phyloP scores from a whole-genome alignment of 2,797 vertebrate species.

The Fundulus diaphanus region DNA sequence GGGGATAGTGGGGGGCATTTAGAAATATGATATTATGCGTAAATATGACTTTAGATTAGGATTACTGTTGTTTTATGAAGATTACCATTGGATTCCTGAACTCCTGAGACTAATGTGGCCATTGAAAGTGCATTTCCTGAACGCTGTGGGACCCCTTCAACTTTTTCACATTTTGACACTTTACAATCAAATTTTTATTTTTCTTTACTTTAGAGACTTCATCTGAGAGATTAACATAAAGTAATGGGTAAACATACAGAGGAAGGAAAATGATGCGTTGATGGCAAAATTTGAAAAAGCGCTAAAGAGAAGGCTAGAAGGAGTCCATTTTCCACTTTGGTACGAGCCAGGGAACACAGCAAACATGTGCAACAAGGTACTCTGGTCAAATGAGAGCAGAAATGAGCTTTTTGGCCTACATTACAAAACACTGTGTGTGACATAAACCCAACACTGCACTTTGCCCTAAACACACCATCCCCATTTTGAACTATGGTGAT shows the following conservation, averaged over 20 bases:
- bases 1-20: too few relatives aligned
- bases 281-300: neutral
- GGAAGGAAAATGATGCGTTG: neutral
- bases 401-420: neutral
- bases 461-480: neutral
- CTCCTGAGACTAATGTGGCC: slow-evolving; percentile 53
- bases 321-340: neutral
- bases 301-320: neutral
- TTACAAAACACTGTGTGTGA: neutral
- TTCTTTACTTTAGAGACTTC: neutral
- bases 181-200: neutral
- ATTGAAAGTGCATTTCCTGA: slow-evolving; percentile 22
- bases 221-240: neutral
- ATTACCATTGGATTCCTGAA: slow-evolving; percentile 48
- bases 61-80: slow-evolving; percentile 43
- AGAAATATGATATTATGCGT: slow-evolving; percentile 40
- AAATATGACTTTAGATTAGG: slow-evolving; percentile 51
- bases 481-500: neutral
- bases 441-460: neutral
- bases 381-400: neutral
- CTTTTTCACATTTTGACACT: slow-evolving; percentile 15
- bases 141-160: slow-evolving; percentile 33
- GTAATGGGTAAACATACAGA: neutral
- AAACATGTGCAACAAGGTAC: neutral
- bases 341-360: neutral